These are phyloP conservation scores for Bubo bubo DNA, from an alignment of 2,113 vertebrate species.

Conservation along the genomic window DNA sequence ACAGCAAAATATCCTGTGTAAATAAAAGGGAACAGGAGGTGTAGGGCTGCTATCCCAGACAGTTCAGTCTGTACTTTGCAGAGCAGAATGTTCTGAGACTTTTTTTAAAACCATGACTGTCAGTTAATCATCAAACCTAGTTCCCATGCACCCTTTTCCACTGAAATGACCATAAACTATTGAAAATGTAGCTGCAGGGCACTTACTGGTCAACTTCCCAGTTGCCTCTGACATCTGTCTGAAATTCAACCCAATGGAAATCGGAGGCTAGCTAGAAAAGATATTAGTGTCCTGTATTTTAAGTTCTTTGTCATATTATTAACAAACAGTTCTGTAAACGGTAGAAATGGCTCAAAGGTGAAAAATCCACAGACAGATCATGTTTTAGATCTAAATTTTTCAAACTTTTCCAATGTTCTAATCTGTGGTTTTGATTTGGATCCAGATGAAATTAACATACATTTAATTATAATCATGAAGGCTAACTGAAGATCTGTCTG, in stretches of 20 bases:
- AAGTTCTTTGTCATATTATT: neutral
- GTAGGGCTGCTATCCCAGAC: neutral
- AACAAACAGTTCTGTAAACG: neutral
- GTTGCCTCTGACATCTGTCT: conserved; percentile 50
- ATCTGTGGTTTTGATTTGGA: neutral
- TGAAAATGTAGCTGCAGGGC: conserved; percentile 11
- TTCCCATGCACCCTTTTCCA: neutral
- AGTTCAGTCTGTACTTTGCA: neutral
- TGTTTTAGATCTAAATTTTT: neutral
- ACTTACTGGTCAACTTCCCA: conserved; percentile 28
- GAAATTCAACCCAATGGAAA: conserved; percentile 30
- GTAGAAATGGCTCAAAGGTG: neutral
- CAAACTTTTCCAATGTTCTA: neutral
- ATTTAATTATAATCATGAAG: neutral
- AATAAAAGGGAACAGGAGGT: neutral
- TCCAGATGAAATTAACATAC: neutral
- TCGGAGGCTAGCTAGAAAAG: conserved; percentile 29
- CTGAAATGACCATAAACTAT: conserved; percentile 40
- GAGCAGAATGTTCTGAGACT: neutral
- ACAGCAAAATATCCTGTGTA: neutral
- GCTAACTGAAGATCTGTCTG: neutral
- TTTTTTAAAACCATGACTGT: neutral
- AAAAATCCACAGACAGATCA: neutral
- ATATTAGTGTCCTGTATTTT: neutral
- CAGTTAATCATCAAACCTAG: neutral